phyloP scores from a whole-genome alignment of 2,888 invertebrate species.

The Rutpela maculata region DNA sequence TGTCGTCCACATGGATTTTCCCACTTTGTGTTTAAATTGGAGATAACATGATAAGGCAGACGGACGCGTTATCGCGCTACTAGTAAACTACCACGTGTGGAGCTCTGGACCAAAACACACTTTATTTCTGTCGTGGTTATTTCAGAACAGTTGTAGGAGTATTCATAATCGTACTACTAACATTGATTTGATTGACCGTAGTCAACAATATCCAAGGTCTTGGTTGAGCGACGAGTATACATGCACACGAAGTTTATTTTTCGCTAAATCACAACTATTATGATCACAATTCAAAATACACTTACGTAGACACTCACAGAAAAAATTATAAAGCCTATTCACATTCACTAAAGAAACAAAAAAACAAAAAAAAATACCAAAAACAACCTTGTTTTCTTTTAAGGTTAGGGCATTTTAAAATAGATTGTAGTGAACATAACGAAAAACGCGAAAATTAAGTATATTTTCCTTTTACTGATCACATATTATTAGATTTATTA shows the following conservation, averaged over 20 bases:
- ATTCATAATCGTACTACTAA: constrained; percentile 49
- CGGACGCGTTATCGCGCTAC: constrained; percentile 47
- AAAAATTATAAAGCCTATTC: constrained; percentile 3
- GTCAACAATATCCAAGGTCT: constrained; percentile 62
- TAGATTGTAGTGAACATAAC: constrained; percentile 25
- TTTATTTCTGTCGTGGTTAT: constrained; percentile 55
- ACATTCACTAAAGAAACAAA: constrained; percentile 42
- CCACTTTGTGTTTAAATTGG: constrained; percentile 53
- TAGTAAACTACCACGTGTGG: constrained; percentile 51
- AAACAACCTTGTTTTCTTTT: constrained; percentile 47
- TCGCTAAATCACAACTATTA: constrained; percentile 31
- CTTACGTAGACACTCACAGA: constrained; percentile 6
- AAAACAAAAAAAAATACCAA: constrained; percentile 45
- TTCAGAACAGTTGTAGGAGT: constrained; percentile 56
- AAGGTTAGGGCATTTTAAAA: constrained; percentile 51
- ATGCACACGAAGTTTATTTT: constrained; percentile 2
- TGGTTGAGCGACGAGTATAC: constrained; percentile 42
- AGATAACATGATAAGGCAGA: constrained; percentile 43
- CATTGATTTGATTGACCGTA: constrained; percentile 60
- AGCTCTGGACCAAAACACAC: constrained; percentile 44
- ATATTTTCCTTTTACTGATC: constrained; percentile 37
- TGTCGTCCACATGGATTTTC: constrained; percentile 62
- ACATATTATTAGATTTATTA: constrained; percentile 52
- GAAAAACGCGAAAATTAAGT: constrained; percentile 25
- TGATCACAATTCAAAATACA: background rate